phyloP scores from a whole-genome alignment of 2,113 vertebrate species.

The Xenopus borealis region DNA sequence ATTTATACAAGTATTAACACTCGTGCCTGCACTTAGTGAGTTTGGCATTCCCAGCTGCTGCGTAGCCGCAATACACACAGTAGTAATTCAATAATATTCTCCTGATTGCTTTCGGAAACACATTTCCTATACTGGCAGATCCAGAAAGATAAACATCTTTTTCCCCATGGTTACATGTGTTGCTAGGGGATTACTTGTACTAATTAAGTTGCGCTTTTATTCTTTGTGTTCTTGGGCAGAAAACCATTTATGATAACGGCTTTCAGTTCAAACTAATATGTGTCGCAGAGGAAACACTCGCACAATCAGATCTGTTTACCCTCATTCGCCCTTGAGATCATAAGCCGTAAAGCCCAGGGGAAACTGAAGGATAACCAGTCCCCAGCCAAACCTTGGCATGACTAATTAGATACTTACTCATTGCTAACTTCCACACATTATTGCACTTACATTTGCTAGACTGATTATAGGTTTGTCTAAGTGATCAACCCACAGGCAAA shows the following conservation, averaged over 20 bases:
- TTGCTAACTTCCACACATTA: too few species aligned
- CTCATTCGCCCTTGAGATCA: not conserved
- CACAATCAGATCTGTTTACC: conserved; percentile 2
- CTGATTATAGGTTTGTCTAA: too few species aligned
- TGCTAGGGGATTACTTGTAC: conserved; percentile 36
- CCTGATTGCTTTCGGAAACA: conserved; percentile 7
- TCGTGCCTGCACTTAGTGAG: too few species aligned
- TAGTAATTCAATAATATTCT: too few species aligned
- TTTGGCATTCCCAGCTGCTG: too few species aligned
- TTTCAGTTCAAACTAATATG: conserved; percentile 13
- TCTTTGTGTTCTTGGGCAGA: conserved; percentile 24
- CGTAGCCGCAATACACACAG: too few species aligned
- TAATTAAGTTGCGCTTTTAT: conserved; percentile 30
- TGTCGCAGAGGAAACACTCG: conserved; percentile 7
- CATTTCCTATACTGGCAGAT: conserved; percentile 27
- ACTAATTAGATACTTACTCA: conserved; percentile 8
- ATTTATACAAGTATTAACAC: too few species aligned
- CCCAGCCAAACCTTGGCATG: not conserved
- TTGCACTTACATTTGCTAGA: too few species aligned
- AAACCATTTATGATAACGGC: conserved; percentile 30
- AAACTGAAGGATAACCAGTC: not conserved
- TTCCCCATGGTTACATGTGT: conserved; percentile 3
- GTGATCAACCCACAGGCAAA: too few species aligned
- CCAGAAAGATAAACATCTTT: conserved; percentile 34
- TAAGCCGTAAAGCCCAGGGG: not conserved